Evolutionary conservation across 2,888 invertebrate genomes (phyloP).

Genomic region (Cryptus armator): DNA sequence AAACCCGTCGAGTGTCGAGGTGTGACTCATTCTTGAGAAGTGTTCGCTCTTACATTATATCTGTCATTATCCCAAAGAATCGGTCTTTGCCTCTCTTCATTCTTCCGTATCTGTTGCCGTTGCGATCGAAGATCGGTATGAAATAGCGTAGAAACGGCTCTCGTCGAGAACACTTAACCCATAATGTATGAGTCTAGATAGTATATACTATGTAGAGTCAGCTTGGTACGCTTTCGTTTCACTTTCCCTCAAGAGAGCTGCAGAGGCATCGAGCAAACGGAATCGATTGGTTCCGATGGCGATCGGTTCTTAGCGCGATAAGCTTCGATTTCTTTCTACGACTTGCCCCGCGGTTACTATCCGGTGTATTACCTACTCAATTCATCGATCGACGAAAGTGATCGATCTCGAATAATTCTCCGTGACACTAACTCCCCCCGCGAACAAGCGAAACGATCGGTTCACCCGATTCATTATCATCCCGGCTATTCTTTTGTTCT

Average conservation of each 20-base stretch:
- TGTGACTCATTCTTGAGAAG: conserved; percentile 24
- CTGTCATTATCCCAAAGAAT: background rate
- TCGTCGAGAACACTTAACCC: background rate
- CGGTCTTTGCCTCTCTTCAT: background rate
- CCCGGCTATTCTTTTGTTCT: conserved; percentile 25
- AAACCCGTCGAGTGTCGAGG: background rate
- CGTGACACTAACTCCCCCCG: conserved; percentile 36
- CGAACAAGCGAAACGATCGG: conserved; percentile 36
- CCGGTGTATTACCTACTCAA: background rate
- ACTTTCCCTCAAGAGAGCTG: conserved; percentile 63
- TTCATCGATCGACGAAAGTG: conserved; percentile 12
- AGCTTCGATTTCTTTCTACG: conserved; percentile 10
- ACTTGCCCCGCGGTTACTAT: background rate
- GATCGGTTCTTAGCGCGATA: conserved; percentile 16
- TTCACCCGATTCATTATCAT: conserved; percentile 38
- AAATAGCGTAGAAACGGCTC: background rate
- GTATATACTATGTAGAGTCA: background rate
- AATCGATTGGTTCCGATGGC: conserved; percentile 8
- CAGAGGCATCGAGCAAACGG: conserved; percentile 27
- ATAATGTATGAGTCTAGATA: background rate
- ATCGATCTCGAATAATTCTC: conserved; percentile 39
- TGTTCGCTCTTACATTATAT: background rate
- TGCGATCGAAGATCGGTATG: conserved; percentile 24
- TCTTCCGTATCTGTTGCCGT: background rate
- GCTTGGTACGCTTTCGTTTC: conserved; percentile 60